phyloP scores from a whole-genome alignment of 2,888 invertebrate genomes.

The Danaus chrysippus region DNA sequence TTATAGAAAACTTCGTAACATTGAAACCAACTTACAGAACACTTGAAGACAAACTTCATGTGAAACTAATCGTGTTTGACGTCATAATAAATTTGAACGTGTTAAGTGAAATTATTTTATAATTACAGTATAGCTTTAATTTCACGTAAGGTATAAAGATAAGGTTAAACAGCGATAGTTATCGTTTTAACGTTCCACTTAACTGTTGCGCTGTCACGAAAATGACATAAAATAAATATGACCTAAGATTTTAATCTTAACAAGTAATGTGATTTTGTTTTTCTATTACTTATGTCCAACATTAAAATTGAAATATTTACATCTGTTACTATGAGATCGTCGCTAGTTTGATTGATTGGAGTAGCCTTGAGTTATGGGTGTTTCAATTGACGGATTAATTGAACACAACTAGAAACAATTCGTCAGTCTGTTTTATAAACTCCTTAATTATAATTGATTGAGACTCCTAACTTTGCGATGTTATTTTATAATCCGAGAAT shows the following conservation, averaged over 20 bases:
- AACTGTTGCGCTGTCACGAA: conserved; percentile 1
- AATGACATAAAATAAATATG: conserved; percentile 8
- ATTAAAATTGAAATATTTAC: no score
- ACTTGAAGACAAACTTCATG: no score
- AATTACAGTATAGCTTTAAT: conserved; percentile 1
- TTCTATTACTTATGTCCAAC: no score
- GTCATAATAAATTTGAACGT: not conserved
- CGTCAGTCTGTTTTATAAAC: conserved; percentile 30
- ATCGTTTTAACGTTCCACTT: conserved; percentile 10
- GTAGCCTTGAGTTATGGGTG: conserved; percentile 30
- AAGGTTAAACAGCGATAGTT: conserved; percentile 12
- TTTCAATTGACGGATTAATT: conserved; percentile 62
- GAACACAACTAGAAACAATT: conserved; percentile 53
- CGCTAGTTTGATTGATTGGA: not conserved
- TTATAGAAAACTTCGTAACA: no score
- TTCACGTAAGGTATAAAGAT: conserved; percentile 11
- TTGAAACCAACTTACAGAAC: no score
- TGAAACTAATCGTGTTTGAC: not conserved
- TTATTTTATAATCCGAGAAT: not conserved
- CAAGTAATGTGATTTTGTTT: not conserved
- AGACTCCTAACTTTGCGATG: not conserved
- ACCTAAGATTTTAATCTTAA: not conserved
- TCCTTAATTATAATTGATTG: not conserved
- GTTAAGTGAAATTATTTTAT: not conserved
- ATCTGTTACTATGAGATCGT: not conserved